Evolutionary conservation across 2,888 invertebrate species (phyloP).

Genomic region (Onchidella celtica): DNA sequence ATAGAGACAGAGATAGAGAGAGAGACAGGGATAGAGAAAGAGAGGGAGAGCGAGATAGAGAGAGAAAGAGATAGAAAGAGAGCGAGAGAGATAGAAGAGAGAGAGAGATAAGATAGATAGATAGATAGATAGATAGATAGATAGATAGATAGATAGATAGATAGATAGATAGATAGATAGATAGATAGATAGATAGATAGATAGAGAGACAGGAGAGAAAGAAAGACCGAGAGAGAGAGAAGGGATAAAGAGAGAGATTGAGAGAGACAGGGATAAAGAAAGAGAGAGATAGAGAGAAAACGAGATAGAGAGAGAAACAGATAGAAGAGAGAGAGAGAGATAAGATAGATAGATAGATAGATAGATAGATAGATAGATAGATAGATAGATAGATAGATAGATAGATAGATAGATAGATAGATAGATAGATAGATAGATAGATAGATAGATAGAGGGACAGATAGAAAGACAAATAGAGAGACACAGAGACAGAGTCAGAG

Average conservation of each 20-base stretch:
- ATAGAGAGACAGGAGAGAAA: too few species aligned
- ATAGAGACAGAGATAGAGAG: too few species aligned
- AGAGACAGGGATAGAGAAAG: too few species aligned
- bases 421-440: not conserved
- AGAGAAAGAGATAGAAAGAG: too few species aligned
- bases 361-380: not conserved
- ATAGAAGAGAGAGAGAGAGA: not conserved
- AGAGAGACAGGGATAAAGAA: not conserved
- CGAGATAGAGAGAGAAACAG: not conserved
- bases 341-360: not conserved
- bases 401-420: not conserved
- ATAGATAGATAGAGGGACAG: not conserved
- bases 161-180: too few species aligned
- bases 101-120: too few species aligned
- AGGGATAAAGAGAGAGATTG: not conserved
- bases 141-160: too few species aligned
- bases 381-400: not conserved
- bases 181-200: not conserved
- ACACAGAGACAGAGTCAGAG: not conserved
- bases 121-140: too few species aligned
- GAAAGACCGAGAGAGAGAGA: not conserved
- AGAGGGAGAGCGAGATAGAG: too few species aligned
- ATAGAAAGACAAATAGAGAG: not conserved
- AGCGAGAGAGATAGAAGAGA: too few species aligned
- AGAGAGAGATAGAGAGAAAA: not conserved